Conservation (phyloP, 2,113 vertebrate species). For the Heterotis niloticus region DNA sequence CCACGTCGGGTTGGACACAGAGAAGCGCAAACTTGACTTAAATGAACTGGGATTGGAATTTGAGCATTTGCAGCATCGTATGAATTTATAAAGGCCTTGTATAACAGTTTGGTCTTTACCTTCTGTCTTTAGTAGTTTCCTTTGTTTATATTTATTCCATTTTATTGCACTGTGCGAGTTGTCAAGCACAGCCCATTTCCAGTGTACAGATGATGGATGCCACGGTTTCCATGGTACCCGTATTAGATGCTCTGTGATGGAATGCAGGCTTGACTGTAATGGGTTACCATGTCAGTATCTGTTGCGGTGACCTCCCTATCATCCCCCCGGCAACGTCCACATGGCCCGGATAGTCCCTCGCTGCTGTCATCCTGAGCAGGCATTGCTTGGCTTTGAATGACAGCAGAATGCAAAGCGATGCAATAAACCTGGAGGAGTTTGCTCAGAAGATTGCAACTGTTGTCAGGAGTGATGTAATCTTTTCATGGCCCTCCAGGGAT, state of each 20-base stretch:
- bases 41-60: neutral
- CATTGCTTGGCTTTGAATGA: neutral
- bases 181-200: neutral
- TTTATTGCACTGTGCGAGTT: neutral
- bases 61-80: neutral
- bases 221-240: too few species aligned
- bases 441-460: neutral
- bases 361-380: neutral
- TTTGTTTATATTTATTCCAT: neutral
- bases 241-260: neutral
- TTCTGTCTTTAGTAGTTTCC: too few species aligned
- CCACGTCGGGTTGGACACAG: constrained; percentile 31
- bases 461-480: neutral
- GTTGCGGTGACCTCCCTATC: neutral
- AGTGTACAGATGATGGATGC: too few species aligned
- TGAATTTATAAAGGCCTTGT: neutral
- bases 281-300: neutral
- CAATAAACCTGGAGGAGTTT: neutral
- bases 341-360: neutral
- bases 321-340: neutral
- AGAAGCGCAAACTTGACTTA: neutral
- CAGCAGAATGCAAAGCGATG: neutral
- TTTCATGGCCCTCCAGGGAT: neutral
- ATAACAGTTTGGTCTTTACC: neutral
- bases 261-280: neutral